Conservation (phyloP, 1,140 invertebrate genomes). For the Drosophila sp. region DNA sequence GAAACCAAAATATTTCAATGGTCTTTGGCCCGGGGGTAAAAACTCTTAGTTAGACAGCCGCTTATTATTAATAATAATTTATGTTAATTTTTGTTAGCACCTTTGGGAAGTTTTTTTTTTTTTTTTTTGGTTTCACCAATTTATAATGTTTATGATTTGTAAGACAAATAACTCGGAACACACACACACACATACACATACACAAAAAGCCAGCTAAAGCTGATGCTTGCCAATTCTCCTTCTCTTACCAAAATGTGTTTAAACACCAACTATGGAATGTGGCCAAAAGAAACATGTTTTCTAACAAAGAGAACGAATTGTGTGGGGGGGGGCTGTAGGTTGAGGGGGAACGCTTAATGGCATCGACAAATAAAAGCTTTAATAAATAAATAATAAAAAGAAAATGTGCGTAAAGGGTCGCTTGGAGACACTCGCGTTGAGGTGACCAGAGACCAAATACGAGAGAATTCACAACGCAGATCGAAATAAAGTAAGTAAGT, state of each 20-base stretch:
- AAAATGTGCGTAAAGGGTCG: constrained; percentile 71
- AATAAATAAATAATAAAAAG: constrained; percentile 81
- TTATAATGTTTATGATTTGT: constrained; percentile 76
- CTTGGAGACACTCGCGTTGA: constrained; percentile 62
- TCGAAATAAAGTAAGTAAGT: too few species aligned
- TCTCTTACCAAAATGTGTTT: constrained; percentile 24
- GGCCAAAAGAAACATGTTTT: constrained; percentile 73
- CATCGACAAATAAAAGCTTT: constrained; percentile 72
- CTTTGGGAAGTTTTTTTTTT: constrained; percentile 33
- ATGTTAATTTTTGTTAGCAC: constrained; percentile 74
- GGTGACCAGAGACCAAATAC: constrained; percentile 9
- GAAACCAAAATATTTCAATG: neutral
- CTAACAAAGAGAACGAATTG: constrained; percentile 50
- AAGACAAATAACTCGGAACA: constrained; percentile 56
- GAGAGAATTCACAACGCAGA: constrained; percentile 30
- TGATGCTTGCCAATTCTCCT: constrained; percentile 71
- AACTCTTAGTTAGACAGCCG: constrained; percentile 51
- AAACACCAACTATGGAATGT: constrained; percentile 47
- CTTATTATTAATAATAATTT: constrained; percentile 77
- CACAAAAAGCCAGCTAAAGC: constrained; percentile 21
- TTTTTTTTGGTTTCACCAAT: constrained; percentile 61
- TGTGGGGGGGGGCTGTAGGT: too few species aligned
- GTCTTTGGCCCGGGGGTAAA: constrained; percentile 3
- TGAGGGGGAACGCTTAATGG: constrained; percentile 51
- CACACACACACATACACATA: constrained; percentile 20